Conservation (phyloP, 2,888 invertebrate genomes). For the Metellina segmentata region DNA sequence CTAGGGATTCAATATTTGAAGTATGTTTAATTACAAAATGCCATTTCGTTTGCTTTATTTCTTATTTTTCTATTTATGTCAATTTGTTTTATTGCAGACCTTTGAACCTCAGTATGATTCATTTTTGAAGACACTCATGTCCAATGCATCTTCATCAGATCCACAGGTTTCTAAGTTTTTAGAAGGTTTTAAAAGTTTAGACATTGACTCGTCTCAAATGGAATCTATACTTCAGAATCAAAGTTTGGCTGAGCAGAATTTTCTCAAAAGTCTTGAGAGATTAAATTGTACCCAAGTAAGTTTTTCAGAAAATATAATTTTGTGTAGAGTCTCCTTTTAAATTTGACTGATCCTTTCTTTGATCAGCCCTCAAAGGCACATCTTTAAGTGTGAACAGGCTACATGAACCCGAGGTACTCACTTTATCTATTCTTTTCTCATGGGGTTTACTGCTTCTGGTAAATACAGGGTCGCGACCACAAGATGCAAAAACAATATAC, state of each 20-base stretch:
- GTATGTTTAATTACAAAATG: slow-evolving; percentile 9
- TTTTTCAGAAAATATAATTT: neutral
- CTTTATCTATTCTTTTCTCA: too few species aligned
- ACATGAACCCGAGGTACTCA: too few species aligned
- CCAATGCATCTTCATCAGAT: neutral
- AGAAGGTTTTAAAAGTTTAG: slow-evolving; percentile 17
- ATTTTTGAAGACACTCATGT: slow-evolving; percentile 18
- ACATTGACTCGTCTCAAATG: slow-evolving; percentile 33
- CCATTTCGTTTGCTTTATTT: neutral
- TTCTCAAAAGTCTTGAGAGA: slow-evolving; percentile 35
- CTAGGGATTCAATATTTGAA: slow-evolving; percentile 48
- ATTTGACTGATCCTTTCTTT: too few species aligned
- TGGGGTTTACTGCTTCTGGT: too few species aligned
- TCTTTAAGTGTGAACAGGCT: too few species aligned
- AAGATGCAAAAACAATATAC: too few species aligned
- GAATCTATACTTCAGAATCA: slow-evolving; percentile 31
- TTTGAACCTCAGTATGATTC: slow-evolving; percentile 50
- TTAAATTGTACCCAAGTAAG: neutral
- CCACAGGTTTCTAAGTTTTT: slow-evolving; percentile 1
- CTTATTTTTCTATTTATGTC: neutral
- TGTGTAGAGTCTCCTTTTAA: too few species aligned
- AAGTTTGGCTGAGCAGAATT: slow-evolving; percentile 32
- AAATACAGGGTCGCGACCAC: too few species aligned
- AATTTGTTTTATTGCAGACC: slow-evolving; percentile 32
- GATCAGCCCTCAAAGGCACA: too few species aligned